These are phyloP conservation scores for Lytechinus variegatus DNA, from an alignment of 35 echinoderm and acorn worm species.

Conservation along the genomic window DNA sequence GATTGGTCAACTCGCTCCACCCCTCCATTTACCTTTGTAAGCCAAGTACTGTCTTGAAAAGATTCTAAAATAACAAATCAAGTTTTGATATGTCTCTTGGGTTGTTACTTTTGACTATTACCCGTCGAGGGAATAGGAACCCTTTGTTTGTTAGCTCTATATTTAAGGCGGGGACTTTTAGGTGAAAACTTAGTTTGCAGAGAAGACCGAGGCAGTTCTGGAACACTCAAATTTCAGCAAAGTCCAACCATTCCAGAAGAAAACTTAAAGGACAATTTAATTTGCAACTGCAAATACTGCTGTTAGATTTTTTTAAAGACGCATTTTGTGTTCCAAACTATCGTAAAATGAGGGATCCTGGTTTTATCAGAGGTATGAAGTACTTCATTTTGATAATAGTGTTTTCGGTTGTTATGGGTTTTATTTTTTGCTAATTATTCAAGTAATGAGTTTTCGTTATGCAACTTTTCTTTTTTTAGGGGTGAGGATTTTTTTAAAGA, in stretches of 20 bases:
- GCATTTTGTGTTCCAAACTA: not conserved
- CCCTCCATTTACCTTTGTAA: not conserved
- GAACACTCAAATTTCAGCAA: not conserved
- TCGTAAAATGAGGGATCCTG: not conserved
- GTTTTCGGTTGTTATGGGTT: no score
- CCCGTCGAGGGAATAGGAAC: not conserved
- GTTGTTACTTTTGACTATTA: not conserved
- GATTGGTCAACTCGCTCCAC: slow-evolving; percentile 4
- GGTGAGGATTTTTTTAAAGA: no score
- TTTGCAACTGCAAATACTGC: not conserved
- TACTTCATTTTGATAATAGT: no score
- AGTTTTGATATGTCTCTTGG: not conserved
- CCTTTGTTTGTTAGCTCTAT: not conserved
- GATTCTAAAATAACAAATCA: slow-evolving; percentile 20
- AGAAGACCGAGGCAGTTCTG: not conserved
- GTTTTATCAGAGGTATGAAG: not conserved
- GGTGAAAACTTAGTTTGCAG: not conserved
- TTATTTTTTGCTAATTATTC: no score
- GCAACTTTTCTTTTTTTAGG: no score
- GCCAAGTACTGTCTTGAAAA: not conserved
- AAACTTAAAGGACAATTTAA: not conserved
- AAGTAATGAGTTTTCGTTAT: no score
- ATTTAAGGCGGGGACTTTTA: not conserved
- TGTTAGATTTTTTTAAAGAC: not conserved
- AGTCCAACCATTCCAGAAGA: not conserved